These are phyloP conservation scores for Brachystomella parvula DNA, from an alignment of 1,140 invertebrate genomes.

Conservation along the genomic window DNA sequence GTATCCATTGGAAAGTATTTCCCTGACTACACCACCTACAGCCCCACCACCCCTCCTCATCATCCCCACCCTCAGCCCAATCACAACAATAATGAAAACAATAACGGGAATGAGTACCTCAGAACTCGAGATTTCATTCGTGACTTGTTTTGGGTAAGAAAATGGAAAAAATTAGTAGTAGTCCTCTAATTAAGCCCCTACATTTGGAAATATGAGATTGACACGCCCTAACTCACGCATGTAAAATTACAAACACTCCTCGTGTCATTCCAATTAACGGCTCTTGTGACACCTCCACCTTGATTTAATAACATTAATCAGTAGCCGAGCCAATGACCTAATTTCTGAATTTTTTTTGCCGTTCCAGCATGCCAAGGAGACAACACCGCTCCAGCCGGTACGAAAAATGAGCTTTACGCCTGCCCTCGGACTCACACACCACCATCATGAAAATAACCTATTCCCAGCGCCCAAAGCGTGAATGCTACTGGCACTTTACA, in stretches of 20 bases:
- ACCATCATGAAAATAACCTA: constrained; percentile 9
- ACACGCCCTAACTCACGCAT: too few relatives aligned
- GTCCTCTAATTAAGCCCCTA: too few relatives aligned
- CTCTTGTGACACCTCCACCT: too few relatives aligned
- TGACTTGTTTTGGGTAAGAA: constrained; percentile 55
- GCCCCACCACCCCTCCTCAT: constrained; percentile 8
- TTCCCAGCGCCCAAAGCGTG: constrained; percentile 5
- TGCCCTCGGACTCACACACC: constrained; percentile 18
- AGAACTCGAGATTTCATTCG: constrained; percentile 59
- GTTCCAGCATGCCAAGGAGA: constrained; percentile 24
- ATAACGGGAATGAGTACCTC: constrained; percentile 52
- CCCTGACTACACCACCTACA: constrained; percentile 54
- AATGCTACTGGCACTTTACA: constrained; percentile 59
- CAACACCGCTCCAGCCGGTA: constrained; percentile 14
- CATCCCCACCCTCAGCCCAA: neutral
- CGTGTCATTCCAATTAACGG: too few relatives aligned
- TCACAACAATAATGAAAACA: constrained; percentile 44
- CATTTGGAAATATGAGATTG: too few relatives aligned
- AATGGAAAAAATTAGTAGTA: too few relatives aligned
- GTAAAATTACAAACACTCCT: too few relatives aligned
- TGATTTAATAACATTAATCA: too few relatives aligned
- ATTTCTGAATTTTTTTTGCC: too few relatives aligned
- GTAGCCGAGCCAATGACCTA: too few relatives aligned
- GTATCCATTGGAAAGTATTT: constrained; percentile 55
- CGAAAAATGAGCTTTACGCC: constrained; percentile 25